Conservation (phyloP, 2,888 invertebrate species). For the Disparrhopalites patrizii region DNA sequence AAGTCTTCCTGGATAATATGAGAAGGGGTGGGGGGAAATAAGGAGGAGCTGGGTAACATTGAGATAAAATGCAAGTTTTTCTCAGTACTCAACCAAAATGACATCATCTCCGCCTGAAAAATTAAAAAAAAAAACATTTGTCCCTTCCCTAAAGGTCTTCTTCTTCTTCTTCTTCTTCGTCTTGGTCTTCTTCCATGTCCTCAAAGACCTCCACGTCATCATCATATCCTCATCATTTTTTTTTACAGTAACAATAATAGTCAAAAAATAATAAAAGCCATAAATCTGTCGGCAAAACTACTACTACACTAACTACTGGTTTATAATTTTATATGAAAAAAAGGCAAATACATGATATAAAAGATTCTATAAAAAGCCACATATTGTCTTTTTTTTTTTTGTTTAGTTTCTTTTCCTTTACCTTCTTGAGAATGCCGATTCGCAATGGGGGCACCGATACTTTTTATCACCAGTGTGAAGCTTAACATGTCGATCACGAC, state of each 20-base stretch:
- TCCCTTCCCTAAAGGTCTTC: too few species aligned
- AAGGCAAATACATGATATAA: not conserved
- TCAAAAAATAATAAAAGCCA: too few species aligned
- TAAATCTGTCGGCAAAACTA: not conserved
- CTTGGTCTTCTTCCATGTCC: too few species aligned
- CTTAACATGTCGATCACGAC: constrained; percentile 88
- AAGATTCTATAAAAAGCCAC: not conserved
- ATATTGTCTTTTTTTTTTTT: too few species aligned
- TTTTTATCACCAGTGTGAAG: constrained; percentile 87
- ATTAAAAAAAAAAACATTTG: not conserved
- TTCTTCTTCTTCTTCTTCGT: too few species aligned
- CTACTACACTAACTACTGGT: not conserved
- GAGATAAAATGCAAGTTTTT: not conserved
- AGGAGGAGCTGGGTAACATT: constrained; percentile 6
- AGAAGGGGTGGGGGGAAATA: too few species aligned
- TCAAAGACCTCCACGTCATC: too few species aligned
- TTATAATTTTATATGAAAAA: not conserved
- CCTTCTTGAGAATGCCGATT: constrained; percentile 89
- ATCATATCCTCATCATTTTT: too few species aligned
- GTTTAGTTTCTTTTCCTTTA: too few species aligned
- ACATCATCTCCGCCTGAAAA: not conserved
- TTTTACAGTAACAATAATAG: too few species aligned
- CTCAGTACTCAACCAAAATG: not conserved
- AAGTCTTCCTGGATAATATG: constrained; percentile 8
- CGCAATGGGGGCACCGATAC: constrained; percentile 85